Evolutionary conservation across 37 sponge, comb jelly and placozoan species (phyloP), one percentile per base, ranked within the genome.

Genomic region (Haliclona indistincta): DNA sequence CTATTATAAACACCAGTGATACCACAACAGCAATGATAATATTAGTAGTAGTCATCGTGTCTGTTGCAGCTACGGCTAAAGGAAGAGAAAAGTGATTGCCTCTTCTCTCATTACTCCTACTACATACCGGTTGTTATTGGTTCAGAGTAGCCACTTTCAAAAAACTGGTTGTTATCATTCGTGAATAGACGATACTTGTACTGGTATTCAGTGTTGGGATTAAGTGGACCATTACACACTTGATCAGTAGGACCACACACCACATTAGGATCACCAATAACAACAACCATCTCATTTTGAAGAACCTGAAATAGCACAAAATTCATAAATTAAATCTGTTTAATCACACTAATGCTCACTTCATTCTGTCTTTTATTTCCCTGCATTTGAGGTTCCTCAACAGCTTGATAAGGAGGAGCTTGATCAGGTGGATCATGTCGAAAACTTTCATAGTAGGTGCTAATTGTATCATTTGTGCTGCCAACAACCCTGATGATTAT

Each of bases 191-290:
- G 23, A 63, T 80, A 80, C 3, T 80, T 44, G 63, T 80, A 67
- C 38, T 36, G 38, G 23, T 88, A 88, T 11, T 65, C 32, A 0
- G 67, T 53, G 34, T 54, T 68, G 7, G 88, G 78, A 1, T 45
- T 38, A 1, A 88, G 73, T 15, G 82, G 83, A 0, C 88, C 88
- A 65, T 88, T 88, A 51, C 88, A 88, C 13, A 78, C 62, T 1
- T 7, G 26, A 30, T 77, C 74, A 33, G 10, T 56, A 0, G 70
- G 70, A 20, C 79, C 74, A 77, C 78, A 77, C 3, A 35, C 47
- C 0, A 22, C 56, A 0, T 13, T 38, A 13, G 64, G 54, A 11
- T 81, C 87, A 38, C 80, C 33, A 32, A 3, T 58, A 20, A 25
- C 60, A 25, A 26, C 28, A 25, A 58, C 60, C 13, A 20, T 58